These are phyloP conservation scores for Bombus pyrosoma DNA, from an alignment of 1,140 invertebrate species.

Conservation along the genomic window DNA sequence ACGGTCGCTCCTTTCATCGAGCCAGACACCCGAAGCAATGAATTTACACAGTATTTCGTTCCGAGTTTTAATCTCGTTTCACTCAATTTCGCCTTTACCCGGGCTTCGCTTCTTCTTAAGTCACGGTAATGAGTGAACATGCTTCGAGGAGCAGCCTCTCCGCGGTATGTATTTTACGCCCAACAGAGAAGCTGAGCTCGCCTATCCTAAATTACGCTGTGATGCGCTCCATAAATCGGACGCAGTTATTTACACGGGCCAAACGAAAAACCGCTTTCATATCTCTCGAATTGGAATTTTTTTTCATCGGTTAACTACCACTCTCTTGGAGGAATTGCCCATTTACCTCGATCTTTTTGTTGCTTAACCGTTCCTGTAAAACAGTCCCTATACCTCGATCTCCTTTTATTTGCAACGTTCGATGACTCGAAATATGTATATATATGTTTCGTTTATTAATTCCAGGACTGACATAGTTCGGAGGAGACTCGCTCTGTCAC, in stretches of 20 bases:
- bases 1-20: constrained; percentile 53
- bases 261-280: neutral
- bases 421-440: no score
- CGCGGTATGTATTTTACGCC: constrained; percentile 18
- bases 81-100: constrained; percentile 36
- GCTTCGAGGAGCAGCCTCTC: constrained; percentile 5
- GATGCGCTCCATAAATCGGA: constrained; percentile 14
- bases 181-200: neutral
- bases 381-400: no score
- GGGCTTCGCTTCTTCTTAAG: constrained; percentile 32
- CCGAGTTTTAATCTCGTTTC: constrained; percentile 66
- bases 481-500: no score
- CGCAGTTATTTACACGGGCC: constrained; percentile 1
- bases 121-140: constrained; percentile 47
- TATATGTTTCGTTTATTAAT: no score
- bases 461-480: no score
- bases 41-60: constrained; percentile 68
- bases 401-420: no score
- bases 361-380: no score
- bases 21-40: constrained; percentile 56
- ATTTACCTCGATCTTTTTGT: no score
- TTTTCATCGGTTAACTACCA: neutral
- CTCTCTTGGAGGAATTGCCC: no score
- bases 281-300: neutral
- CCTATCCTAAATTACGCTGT: neutral